Percentiles rank a stretch among this genome's conserved stretches.
Evolutionary conservation across 2,113 vertebrate species (phyloP).

Genomic region (Poecilia latipinna): DNA sequence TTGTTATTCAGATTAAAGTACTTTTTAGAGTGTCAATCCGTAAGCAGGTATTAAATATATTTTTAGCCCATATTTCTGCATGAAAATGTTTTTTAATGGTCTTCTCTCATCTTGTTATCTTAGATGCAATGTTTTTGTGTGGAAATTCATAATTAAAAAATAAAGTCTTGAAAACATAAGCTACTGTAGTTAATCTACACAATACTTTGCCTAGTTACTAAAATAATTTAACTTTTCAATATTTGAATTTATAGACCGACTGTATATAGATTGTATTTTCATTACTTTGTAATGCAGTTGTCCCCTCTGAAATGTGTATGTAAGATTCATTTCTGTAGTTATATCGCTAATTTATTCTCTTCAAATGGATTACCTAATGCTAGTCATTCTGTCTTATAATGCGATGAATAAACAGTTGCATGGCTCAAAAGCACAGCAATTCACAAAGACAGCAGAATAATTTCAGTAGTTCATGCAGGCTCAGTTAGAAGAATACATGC

Average conservation of each 20-base stretch:
- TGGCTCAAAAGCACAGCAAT: background rate
- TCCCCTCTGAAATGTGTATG: too few species aligned
- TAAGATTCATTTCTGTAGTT: too few species aligned
- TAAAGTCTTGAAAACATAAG: background rate
- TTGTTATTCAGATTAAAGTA: background rate
- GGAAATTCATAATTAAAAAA: background rate
- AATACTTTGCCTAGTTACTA: background rate
- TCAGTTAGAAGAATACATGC: too few species aligned
- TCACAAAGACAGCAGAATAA: background rate
- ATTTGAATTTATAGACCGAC: too few species aligned
- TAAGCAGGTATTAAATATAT: background rate
- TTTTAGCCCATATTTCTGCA: background rate
- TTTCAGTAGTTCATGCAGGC: background rate
- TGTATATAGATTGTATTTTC: too few species aligned
- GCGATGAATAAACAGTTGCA: background rate
- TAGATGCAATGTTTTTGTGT: background rate
- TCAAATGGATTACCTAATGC: too few species aligned
- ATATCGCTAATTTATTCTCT: too few species aligned
- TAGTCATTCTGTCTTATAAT: background rate
- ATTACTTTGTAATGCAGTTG: too few species aligned
- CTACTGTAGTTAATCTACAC: background rate
- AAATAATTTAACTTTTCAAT: too few species aligned
- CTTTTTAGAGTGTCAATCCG: too few species aligned
- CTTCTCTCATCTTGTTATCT: background rate
- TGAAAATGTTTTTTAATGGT: background rate